A percentile compares a stretch with the other conserved stretches of the same genome.
Conservation (phyloP, 2,797 vertebrate genomes). For the Typhlichthys eigenmanni region DNA sequence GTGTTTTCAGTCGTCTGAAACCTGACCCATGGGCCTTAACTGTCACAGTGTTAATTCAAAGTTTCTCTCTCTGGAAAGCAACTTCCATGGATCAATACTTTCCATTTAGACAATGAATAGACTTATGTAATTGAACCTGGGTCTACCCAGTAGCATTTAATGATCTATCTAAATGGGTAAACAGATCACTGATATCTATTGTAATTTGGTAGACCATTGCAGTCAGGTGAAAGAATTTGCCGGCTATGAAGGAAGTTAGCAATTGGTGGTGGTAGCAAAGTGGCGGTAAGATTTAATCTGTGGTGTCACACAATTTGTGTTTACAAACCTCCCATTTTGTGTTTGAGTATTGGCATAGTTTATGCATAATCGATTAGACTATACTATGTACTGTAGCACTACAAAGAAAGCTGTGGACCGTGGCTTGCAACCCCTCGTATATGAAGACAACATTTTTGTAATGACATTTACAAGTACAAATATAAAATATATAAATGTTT, state of each 20-base stretch:
- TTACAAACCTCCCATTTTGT: neutral
- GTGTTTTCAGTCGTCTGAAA: too few species aligned
- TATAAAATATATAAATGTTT: constrained; percentile 3
- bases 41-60: neutral
- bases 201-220: constrained; percentile 38
- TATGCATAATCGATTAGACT: too few species aligned
- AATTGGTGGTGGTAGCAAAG: constrained; percentile 3
- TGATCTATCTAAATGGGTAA: constrained; percentile 52
- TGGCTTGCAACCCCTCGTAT: constrained; percentile 6
- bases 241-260: constrained; percentile 28
- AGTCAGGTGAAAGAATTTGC: constrained; percentile 34
- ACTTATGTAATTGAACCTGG: constrained; percentile 61
- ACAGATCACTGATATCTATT: constrained; percentile 49
- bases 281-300: neutral
- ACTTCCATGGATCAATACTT: constrained; percentile 55
- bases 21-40: too few species aligned
- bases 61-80: constrained; percentile 39
- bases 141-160: constrained; percentile 32
- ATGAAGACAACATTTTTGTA: too few species aligned
- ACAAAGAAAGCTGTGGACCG: too few species aligned
- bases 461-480: too few species aligned
- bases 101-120: constrained; percentile 64
- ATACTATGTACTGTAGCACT: too few species aligned
- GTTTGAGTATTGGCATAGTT: neutral
- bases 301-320: neutral